These are phyloP conservation scores for Addax nasomaculatus DNA, from an alignment of 2,113 vertebrate genomes.

Conservation along the genomic window DNA sequence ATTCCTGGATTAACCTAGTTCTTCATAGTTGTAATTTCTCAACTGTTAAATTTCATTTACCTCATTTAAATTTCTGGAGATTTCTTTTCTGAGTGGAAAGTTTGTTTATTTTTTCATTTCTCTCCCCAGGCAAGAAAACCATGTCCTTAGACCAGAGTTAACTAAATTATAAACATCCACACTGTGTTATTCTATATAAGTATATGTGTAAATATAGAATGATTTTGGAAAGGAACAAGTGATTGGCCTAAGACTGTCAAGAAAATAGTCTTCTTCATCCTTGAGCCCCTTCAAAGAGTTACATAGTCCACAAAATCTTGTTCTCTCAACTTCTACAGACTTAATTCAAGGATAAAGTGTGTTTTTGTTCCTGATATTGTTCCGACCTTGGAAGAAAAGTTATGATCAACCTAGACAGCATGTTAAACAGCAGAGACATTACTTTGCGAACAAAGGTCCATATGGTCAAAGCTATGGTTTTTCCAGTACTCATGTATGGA, in stretches of 20 bases:
- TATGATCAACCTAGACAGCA: neutral
- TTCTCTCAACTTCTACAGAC: neutral
- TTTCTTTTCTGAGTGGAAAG: neutral
- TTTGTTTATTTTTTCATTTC: neutral
- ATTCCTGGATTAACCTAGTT: conserved; percentile 14
- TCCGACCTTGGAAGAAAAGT: neutral
- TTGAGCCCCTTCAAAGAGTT: neutral
- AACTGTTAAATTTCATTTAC: conserved; percentile 45
- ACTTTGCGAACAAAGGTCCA: neutral
- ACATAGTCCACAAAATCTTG: neutral
- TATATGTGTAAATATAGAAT: neutral
- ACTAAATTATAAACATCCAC: neutral
- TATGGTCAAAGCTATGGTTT: neutral
- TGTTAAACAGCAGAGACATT: neutral
- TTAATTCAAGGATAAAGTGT: accelerated
- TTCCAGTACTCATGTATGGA: neutral
- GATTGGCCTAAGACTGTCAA: neutral
- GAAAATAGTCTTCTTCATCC: neutral
- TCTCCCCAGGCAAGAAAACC: neutral
- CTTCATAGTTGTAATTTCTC: conserved; percentile 28
- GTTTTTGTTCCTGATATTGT: neutral
- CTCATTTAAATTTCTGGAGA: conserved; percentile 46
- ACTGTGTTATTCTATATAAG: neutral
- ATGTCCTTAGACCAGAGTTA: neutral
- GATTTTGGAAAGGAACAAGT: neutral